Evolutionary conservation across 2,888 invertebrate genomes (phyloP).

Genomic region (Tipula confusa): DNA sequence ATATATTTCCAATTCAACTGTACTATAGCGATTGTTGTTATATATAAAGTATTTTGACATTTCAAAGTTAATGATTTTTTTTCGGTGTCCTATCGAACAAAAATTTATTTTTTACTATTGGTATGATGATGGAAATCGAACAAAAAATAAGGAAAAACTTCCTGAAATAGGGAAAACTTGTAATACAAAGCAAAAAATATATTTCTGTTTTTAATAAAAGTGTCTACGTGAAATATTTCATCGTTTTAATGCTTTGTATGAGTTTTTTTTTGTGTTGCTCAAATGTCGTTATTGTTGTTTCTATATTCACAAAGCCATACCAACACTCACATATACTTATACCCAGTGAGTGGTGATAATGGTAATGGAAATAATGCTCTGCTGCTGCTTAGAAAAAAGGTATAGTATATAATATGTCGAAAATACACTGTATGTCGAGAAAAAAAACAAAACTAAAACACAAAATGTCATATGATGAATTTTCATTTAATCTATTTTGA

Average conservation of each 20-base stretch:
- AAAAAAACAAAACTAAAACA: background rate
- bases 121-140: background rate
- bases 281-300: background rate
- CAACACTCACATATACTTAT: too few relatives aligned
- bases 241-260: conserved; percentile 3
- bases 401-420: background rate
- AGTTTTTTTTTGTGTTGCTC: background rate
- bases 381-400: background rate
- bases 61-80: background rate
- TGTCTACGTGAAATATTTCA: background rate
- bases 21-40: background rate
- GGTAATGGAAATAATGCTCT: background rate
- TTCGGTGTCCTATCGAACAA: background rate
- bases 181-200: background rate
- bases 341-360: background rate
- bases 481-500: background rate
- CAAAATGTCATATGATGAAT: background rate
- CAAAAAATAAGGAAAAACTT: background rate
- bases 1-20: background rate
- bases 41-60: background rate
- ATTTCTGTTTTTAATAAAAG: background rate
- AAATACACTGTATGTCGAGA: background rate
- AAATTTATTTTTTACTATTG: background rate
- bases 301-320: too few relatives aligned
- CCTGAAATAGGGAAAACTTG: background rate